Conservation (phyloP, 1,140 invertebrate species). For the Lineus longissimus region DNA sequence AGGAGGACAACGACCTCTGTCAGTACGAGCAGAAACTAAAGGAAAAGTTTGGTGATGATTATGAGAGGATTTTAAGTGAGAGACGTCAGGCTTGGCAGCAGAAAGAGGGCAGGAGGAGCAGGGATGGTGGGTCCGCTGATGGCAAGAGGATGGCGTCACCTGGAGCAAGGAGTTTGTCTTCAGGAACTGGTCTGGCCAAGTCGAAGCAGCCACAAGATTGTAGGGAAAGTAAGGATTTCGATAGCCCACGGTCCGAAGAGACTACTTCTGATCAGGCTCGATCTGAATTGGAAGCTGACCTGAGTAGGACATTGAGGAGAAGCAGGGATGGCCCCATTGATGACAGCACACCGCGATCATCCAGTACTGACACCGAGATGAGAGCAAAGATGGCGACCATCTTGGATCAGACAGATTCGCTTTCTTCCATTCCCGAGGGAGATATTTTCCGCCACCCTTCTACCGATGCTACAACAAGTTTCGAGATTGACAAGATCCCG, state of each 20-base stretch:
- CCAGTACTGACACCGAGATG: neutral
- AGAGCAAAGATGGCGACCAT: constrained; percentile 1
- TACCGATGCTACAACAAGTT: neutral
- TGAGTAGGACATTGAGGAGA: no score
- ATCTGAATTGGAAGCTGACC: no score
- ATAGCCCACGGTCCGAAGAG: neutral
- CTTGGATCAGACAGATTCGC: constrained; percentile 10
- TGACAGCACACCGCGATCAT: no score
- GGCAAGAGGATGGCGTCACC: neutral
- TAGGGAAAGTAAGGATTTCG: no score
- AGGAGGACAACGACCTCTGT: neutral
- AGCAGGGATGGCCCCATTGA: no score
- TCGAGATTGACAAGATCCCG: neutral
- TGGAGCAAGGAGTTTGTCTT: constrained; percentile 8
- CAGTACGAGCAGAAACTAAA: neutral
- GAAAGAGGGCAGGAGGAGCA: constrained; percentile 13
- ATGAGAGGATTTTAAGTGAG: constrained; percentile 31
- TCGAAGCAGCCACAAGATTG: no score
- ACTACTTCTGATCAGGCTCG: neutral
- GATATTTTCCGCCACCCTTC: neutral
- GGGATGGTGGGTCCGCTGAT: neutral
- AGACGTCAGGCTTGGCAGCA: constrained; percentile 14
- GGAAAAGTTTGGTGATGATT: constrained; percentile 15
- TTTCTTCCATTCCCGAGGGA: constrained; percentile 33
- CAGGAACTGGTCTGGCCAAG: no score